phyloP scores from a whole-genome alignment of 2,113 vertebrate species.

The Kryptolebias marmoratus region DNA sequence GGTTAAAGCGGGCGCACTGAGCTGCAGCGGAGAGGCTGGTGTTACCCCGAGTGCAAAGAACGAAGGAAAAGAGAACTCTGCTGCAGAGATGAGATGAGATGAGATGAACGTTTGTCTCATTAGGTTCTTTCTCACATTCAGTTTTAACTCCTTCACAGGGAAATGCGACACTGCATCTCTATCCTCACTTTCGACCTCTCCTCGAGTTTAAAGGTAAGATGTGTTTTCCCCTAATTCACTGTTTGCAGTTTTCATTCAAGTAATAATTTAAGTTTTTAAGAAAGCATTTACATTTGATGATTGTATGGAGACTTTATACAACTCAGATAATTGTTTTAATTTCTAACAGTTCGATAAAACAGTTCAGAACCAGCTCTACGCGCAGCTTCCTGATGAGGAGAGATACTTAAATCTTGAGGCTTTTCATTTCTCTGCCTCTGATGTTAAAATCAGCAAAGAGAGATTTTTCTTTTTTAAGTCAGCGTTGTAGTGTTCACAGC shows the following conservation, averaged over 20 bases:
- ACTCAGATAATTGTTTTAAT: not conserved
- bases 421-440: slow-evolving; percentile 4
- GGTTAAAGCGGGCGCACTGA: slow-evolving; percentile 27
- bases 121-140: slow-evolving; percentile 27
- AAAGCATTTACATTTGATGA: too few relatives aligned
- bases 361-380: not conserved
- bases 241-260: too few relatives aligned
- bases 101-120: slow-evolving; percentile 19
- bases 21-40: slow-evolving; percentile 50
- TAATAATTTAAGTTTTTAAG: too few relatives aligned
- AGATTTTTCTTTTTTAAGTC: slow-evolving; percentile 3
- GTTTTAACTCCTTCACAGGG: slow-evolving; percentile 69
- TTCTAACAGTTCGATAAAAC: not conserved
- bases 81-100: not conserved
- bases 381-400: not conserved
- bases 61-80: slow-evolving; percentile 31
- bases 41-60: slow-evolving; percentile 21
- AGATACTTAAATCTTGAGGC: not conserved
- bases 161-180: slow-evolving; percentile 83
- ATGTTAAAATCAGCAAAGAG: not conserved
- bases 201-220: slow-evolving; percentile 84
- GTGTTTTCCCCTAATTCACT: not conserved
- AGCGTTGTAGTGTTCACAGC: not conserved
- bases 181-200: slow-evolving; percentile 82
- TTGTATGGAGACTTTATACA: too few relatives aligned